Base-by-base conservation (phyloP, 2,797 vertebrate species). In the Rhynchotus rufescens region DNA sequence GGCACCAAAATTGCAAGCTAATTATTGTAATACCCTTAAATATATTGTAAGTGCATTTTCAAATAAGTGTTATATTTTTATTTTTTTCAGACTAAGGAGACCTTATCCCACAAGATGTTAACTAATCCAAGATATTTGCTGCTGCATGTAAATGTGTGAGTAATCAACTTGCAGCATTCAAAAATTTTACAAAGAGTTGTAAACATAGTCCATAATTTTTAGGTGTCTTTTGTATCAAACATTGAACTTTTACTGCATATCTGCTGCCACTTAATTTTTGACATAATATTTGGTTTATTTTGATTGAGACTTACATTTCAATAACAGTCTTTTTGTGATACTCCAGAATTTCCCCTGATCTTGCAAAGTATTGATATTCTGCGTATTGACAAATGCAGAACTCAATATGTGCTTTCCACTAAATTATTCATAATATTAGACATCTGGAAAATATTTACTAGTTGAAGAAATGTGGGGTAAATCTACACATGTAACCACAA, bases 391-490 rank as follows among this genome's bases (percentile, higher is more conserved):
- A 94, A 83, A 66, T 21, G n/a, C n/a, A 78, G 80, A 73, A 61
- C n/a, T 83, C 76, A 28, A n/a, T 69, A n/a, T 69, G 59, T 80
- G 21, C 16, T 93, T 91, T 84, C 54, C 66, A 83, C 67, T 87
- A 89, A 87, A 84, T 88, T 87, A 64, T 30, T 80, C 34, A 62
- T 65, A 59, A 80, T 59, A 49, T 80, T 62, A 60, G n/a, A 52
- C 69, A 85, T 92, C 66, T 90, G 87, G 90, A 89, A 90, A 85
- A 62, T 87, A 87, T 87, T 92, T 78, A 60, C 44, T 80, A 23
- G 19, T 78, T 90, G 80, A 85, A 88, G 57, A 77, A 75, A 7
- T 28, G 26, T 56, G 28, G 52, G 25, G 3, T 83, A 85, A 66
- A 45, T 44, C 49, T 85, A 36, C 38, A 36, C 0, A 2, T 12